These are phyloP conservation scores for Harpagoxenus sublaevis DNA, from an alignment of 2,888 invertebrate genomes.

Conservation along the genomic window DNA sequence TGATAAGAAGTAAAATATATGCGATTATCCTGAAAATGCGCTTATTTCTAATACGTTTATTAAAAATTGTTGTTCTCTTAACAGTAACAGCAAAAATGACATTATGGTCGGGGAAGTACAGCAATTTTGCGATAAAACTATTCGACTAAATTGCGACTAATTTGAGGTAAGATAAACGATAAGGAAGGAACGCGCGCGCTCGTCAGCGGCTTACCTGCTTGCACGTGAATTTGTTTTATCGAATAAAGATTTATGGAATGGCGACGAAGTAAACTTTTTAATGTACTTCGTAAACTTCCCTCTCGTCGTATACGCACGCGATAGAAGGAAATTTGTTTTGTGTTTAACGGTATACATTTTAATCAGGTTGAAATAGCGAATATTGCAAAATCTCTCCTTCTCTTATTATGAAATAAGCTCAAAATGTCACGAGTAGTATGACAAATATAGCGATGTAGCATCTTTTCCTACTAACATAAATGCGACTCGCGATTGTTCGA, in stretches of 20 bases:
- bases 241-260: slow-evolving; percentile 8
- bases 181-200: background rate
- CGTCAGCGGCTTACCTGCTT: background rate
- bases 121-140: slow-evolving; percentile 8
- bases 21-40: background rate
- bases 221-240: slow-evolving; percentile 16
- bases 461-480: slow-evolving; percentile 3
- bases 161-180: background rate
- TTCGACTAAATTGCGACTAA: background rate
- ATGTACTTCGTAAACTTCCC: slow-evolving; percentile 14
- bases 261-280: slow-evolving; percentile 5
- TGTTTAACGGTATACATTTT: background rate
- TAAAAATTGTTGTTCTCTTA: background rate
- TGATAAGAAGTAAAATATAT: background rate
- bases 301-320: background rate
- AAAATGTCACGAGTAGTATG: slow-evolving; percentile 31
- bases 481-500: slow-evolving; percentile 55
- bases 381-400: background rate
- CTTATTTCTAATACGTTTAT: background rate
- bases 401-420: background rate
- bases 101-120: background rate
- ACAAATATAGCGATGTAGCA: slow-evolving; percentile 14
- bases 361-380: background rate
- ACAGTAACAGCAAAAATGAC: background rate
- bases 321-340: background rate